phyloP scores from a whole-genome alignment of 2,888 invertebrate genomes.

The Cheilosia impressa region DNA sequence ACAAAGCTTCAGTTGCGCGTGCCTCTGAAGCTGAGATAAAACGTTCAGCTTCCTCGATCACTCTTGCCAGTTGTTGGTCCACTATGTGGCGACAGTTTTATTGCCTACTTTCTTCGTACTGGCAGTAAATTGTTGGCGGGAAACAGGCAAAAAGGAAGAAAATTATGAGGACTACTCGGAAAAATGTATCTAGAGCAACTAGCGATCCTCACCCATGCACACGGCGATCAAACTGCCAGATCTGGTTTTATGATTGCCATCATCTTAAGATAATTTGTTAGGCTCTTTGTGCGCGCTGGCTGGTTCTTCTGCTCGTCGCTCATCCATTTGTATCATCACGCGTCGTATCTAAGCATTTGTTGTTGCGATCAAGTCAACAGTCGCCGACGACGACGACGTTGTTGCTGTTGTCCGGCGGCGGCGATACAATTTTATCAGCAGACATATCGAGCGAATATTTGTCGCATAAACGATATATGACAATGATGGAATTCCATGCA shows the following conservation, averaged over 20 bases:
- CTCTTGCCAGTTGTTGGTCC: background rate
- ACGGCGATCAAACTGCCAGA: slow-evolving; percentile 31
- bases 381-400: background rate
- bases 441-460: slow-evolving; percentile 56
- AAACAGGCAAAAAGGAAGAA: background rate
- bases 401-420: slow-evolving; percentile 1
- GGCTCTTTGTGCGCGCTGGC: slow-evolving; percentile 15
- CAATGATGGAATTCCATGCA: slow-evolving; percentile 63
- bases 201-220: slow-evolving; percentile 8
- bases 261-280: slow-evolving; percentile 63
- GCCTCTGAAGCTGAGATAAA: slow-evolving; percentile 9
- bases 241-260: slow-evolving; percentile 65
- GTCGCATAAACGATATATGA: slow-evolving; percentile 64
- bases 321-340: slow-evolving; percentile 20
- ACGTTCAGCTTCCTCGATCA: slow-evolving; percentile 6
- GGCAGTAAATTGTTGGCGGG: background rate
- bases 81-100: background rate
- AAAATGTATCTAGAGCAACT: slow-evolving; percentile 49
- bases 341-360: slow-evolving; percentile 27
- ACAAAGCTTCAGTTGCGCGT: background rate
- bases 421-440: slow-evolving; percentile 54
- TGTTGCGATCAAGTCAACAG: slow-evolving; percentile 38
- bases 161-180: slow-evolving; percentile 25
- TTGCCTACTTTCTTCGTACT: background rate
- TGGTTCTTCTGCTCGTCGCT: background rate